Percentiles rank a stretch among this genome's conserved stretches.
phyloP scores from a whole-genome alignment of 1,140 invertebrate genomes.

The Drosophila persimilis region DNA sequence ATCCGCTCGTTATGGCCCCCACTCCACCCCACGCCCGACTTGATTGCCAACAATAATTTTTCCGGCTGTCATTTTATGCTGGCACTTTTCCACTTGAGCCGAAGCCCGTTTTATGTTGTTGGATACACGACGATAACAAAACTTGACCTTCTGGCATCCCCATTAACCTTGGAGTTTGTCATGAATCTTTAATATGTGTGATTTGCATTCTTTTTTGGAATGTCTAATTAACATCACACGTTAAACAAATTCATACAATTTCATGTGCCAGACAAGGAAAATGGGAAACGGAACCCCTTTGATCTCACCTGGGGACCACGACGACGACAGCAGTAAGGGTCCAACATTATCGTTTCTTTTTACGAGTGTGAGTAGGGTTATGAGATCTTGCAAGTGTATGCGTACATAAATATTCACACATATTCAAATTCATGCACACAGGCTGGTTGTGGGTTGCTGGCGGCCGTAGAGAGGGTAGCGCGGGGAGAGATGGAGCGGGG shows the following conservation, averaged over 20 bases:
- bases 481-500: background rate
- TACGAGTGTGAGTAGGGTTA: slow-evolving; percentile 28
- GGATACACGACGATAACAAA: background rate
- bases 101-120: slow-evolving; percentile 11
- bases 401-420: slow-evolving; percentile 47
- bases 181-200: background rate
- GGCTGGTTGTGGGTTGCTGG: background rate
- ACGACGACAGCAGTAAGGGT: slow-evolving; percentile 27
- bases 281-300: slow-evolving; percentile 49
- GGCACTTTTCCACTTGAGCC: slow-evolving; percentile 16
- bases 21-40: background rate
- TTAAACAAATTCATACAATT: slow-evolving; percentile 24
- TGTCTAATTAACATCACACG: slow-evolving; percentile 27
- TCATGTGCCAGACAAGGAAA: slow-evolving; percentile 20
- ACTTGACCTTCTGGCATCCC: too few species aligned
- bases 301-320: slow-evolving; percentile 50
- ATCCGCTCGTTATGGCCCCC: slow-evolving; percentile 16
- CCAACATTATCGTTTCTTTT: slow-evolving; percentile 47
- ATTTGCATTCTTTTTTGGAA: slow-evolving; percentile 2
- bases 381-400: slow-evolving; percentile 32
- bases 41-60: slow-evolving; percentile 53
- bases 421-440: slow-evolving; percentile 45
- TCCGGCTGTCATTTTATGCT: slow-evolving; percentile 13
- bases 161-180: slow-evolving; percentile 1
- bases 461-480: too few species aligned